Conservation (phyloP, 2,113 vertebrate species). For the Paradoxurus hermaphroditus region DNA sequence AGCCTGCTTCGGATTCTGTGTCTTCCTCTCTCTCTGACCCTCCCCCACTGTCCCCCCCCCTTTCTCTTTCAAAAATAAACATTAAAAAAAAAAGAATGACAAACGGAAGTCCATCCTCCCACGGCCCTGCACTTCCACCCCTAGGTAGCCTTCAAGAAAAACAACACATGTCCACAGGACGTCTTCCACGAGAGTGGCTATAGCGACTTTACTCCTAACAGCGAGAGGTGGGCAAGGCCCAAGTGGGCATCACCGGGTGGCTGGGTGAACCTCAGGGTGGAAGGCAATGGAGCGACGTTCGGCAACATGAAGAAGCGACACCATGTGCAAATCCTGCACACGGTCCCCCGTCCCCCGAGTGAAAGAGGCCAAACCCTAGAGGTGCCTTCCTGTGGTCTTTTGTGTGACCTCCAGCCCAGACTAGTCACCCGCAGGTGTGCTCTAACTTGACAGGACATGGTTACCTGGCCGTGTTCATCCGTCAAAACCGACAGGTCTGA, state of each 20-base stretch:
- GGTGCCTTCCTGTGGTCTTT: fast-evolving
- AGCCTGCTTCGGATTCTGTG: no score
- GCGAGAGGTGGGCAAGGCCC: neutral
- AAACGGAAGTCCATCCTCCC: fast-evolving
- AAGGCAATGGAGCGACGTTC: fast-evolving
- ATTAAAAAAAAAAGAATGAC: neutral
- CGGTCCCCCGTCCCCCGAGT: fast-evolving
- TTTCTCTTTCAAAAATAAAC: no score
- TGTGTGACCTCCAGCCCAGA: fast-evolving
- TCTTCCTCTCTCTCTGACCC: no score
- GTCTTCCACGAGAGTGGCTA: no score
- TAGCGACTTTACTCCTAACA: neutral
- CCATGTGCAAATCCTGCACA: fast-evolving
- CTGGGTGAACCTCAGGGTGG: fast-evolving
- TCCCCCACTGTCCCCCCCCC: no score
- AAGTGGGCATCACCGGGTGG: fast-evolving
- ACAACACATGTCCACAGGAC: neutral
- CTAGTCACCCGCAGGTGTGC: no score
- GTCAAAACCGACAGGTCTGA: neutral
- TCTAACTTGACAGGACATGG: fast-evolving
- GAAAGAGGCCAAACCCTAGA: neutral
- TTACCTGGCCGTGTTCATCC: fast-evolving
- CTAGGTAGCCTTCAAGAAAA: neutral
- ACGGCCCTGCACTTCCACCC: neutral
- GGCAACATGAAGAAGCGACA: fast-evolving